A percentile compares a stretch with the other conserved stretches of the same genome.
phyloP scores from a whole-genome alignment of 1,140 invertebrate genomes.

The Drosophila bifasciata region DNA sequence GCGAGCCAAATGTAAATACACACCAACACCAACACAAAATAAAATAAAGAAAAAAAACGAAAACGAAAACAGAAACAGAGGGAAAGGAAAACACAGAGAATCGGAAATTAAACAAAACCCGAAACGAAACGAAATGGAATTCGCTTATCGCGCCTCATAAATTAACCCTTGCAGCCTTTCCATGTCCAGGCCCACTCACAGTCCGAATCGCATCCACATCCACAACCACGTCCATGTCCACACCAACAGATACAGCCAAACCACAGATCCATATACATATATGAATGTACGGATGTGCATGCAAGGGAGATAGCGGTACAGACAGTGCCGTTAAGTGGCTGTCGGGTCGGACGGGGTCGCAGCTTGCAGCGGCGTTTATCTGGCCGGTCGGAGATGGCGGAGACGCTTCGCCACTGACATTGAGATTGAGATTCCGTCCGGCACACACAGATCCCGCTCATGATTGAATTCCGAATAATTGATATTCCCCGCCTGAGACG shows the following conservation, averaged over 20 bases:
- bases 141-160: slow-evolving; percentile 82
- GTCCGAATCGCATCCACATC: not conserved
- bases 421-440: slow-evolving; percentile 38
- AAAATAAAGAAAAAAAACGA: slow-evolving; percentile 41
- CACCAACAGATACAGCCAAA: no score
- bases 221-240: no score
- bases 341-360: slow-evolving; percentile 33
- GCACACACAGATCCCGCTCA: slow-evolving; percentile 18
- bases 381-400: slow-evolving; percentile 1
- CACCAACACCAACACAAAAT: slow-evolving; percentile 45
- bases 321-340: slow-evolving; percentile 45
- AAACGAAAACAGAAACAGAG: slow-evolving; percentile 34
- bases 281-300: slow-evolving; percentile 8
- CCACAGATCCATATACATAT: no score
- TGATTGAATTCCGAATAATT: slow-evolving; percentile 27
- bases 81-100: slow-evolving; percentile 59
- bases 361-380: slow-evolving; percentile 42
- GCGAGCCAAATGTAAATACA: slow-evolving; percentile 64
- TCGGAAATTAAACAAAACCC: slow-evolving; percentile 81
- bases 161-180: slow-evolving; percentile 77
- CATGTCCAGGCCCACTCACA: slow-evolving; percentile 20
- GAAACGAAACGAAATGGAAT: slow-evolving; percentile 75
- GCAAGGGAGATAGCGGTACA: slow-evolving; percentile 4
- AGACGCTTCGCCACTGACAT: slow-evolving; percentile 44
- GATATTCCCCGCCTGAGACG: no score